Conservation (phyloP, 2,797 vertebrate species). For the Halcyon badia region DNA sequence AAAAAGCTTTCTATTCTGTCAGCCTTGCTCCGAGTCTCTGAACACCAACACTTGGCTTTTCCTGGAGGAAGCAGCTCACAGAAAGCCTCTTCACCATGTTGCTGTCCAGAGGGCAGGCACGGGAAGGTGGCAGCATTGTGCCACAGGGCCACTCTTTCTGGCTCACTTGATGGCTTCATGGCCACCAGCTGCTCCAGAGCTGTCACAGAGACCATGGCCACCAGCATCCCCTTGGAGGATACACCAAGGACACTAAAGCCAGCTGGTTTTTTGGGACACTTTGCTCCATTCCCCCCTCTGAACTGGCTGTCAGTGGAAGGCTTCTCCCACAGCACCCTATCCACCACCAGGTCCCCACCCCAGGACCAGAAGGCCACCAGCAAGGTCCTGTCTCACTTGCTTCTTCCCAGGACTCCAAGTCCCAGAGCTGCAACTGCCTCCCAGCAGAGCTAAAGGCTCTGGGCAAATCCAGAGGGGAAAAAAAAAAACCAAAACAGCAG, state of each 20-base stretch:
- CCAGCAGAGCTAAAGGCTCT: not conserved
- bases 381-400: fast-evolving
- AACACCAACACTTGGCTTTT: not conserved
- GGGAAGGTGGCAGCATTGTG: not conserved
- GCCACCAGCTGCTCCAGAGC: not conserved
- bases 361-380: not conserved
- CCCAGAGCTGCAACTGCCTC: not conserved
- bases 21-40: not conserved
- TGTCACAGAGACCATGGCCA: not conserved
- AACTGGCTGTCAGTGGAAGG: not conserved
- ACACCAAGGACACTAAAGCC: not conserved
- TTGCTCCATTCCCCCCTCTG: not conserved
- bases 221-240: not conserved
- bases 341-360: not conserved
- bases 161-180: too few relatives aligned
- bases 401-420: not conserved
- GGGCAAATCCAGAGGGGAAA: not conserved
- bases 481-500: too few relatives aligned
- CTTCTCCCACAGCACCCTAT: not conserved
- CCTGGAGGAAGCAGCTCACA: not conserved
- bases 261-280: fast-evolving
- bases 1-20: not conserved
- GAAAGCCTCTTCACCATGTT: fast-evolving
- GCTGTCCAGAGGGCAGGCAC: fast-evolving
- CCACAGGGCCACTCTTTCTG: not conserved